These are phyloP conservation scores for Crotalus horridus DNA, from an alignment of 2,113 vertebrate genomes.

Conservation along the genomic window DNA sequence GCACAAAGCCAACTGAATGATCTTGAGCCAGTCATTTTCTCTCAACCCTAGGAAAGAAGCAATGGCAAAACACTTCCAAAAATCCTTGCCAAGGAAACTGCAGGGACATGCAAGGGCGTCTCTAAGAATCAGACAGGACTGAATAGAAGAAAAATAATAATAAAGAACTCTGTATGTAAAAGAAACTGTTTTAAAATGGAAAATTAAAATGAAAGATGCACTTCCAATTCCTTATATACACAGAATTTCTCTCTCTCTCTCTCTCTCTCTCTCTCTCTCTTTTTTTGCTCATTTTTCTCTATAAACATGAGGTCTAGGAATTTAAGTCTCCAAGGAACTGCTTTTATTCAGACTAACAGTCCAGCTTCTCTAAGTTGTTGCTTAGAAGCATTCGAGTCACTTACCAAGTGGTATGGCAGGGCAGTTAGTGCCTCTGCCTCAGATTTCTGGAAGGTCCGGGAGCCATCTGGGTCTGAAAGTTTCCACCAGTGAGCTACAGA, in stretches of 20 bases:
- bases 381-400: background rate
- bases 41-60: background rate
- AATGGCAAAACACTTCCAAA: background rate
- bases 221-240: background rate
- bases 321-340: background rate
- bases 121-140: background rate
- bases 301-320: background rate
- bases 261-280: too few species aligned
- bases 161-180: background rate
- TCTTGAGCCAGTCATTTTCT: background rate
- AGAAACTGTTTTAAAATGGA: background rate
- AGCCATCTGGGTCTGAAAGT: slow-evolving; percentile 68
- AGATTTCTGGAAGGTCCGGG: slow-evolving; percentile 70
- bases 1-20: background rate
- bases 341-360: background rate
- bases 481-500: slow-evolving; percentile 74
- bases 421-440: slow-evolving; percentile 70
- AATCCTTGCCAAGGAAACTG: background rate
- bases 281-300: background rate
- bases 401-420: slow-evolving; percentile 78
- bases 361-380: background rate
- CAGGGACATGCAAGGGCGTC: background rate
- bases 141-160: background rate
- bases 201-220: background rate
- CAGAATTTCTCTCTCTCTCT: background rate